Conservation (phyloP, 2,113 vertebrate genomes). For the Furnarius figulus region DNA sequence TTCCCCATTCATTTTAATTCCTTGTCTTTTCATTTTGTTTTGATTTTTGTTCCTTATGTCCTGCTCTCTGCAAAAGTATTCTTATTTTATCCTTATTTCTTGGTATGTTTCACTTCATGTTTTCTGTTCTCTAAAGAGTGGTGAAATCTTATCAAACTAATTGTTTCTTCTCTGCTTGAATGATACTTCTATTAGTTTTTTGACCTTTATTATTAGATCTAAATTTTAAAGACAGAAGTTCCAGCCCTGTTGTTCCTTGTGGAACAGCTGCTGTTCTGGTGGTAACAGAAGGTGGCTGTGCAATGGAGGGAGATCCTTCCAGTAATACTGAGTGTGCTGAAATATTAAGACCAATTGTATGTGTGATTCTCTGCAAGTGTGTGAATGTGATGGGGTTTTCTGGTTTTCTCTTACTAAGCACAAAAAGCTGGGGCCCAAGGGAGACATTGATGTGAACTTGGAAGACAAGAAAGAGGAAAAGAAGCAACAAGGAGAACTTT, state of each 20-base stretch:
- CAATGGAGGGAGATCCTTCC: neutral
- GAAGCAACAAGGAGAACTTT: conserved; percentile 88
- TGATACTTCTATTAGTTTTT: neutral
- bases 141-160: neutral
- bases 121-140: neutral
- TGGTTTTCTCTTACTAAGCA: conserved; percentile 76
- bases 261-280: neutral
- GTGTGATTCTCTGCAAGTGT: neutral
- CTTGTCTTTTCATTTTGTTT: neutral
- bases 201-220: neutral
- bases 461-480: conserved; percentile 85
- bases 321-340: neutral
- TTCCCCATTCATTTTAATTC: neutral
- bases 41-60: neutral
- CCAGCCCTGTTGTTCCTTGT: neutral
- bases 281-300: neutral
- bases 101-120: neutral
- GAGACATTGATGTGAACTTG: conserved; percentile 75
- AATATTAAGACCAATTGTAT: neutral
- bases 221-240: neutral
- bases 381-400: neutral
- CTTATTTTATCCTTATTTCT: neutral
- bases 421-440: conserved; percentile 87
- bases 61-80: neutral
- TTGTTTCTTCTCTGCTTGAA: neutral